These are phyloP conservation scores for Oreochromis grahami DNA, from an alignment of 2,797 vertebrate species.

Conservation along the genomic window DNA sequence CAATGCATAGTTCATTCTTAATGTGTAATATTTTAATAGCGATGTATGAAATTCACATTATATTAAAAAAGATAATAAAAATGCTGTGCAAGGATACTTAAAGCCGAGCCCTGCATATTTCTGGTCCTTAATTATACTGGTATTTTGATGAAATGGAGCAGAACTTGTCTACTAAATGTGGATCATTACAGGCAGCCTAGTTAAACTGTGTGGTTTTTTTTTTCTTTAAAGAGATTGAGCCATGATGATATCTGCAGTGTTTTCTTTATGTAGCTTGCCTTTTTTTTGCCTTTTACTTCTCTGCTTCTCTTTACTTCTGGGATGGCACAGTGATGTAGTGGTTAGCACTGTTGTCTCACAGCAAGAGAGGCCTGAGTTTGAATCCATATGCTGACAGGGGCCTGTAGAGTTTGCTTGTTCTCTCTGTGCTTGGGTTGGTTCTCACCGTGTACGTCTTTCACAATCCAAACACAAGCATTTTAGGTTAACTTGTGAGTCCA, in stretches of 20 bases:
- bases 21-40: slow-evolving; percentile 5
- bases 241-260: background rate
- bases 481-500: background rate
- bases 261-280: background rate
- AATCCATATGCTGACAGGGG: background rate
- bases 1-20: slow-evolving; percentile 16
- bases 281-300: background rate
- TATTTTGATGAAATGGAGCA: background rate
- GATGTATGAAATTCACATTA: slow-evolving; percentile 4
- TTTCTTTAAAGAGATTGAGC: background rate
- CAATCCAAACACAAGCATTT: background rate
- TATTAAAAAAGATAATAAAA: background rate
- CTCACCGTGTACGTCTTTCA: background rate
- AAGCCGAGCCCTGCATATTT: background rate
- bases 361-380: background rate
- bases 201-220: background rate
- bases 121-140: background rate
- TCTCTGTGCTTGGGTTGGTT: background rate
- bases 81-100: background rate
- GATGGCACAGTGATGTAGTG: background rate
- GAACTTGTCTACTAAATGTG: background rate
- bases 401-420: background rate
- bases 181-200: background rate
- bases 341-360: background rate
- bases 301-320: background rate